Base-by-base conservation (phyloP, 2,797 vertebrate species). In the Hemitrygon akajei region DNA sequence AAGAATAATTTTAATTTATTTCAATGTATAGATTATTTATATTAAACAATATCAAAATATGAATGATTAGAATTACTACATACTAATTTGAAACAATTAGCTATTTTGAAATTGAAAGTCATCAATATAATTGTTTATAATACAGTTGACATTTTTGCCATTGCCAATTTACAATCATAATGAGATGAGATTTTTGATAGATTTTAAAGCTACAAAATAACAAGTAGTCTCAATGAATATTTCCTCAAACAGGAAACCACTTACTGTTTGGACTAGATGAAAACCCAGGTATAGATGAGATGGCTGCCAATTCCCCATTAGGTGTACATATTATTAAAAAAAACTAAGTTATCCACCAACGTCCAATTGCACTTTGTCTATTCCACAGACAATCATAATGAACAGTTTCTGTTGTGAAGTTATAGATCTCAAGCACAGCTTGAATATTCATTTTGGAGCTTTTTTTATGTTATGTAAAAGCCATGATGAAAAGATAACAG, bases 31-130 rank as follows among this genome's bases (percentile, higher is more conserved):
- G 37, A 73, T 73, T 20, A 40, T 27, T 47, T 92, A 20, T 73
- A 92, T 69, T 69, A 91, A 92, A 92, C 63, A 71, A 92, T 73
- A 75, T 76, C 91, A 93, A 75, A 69, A 66, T 14, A 7, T 20
- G 58, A 87, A n/a, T 58, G 47, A 30, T 84, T 30, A 58, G 60
- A 60, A 84, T 27, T 60, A 87, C 81, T 63, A n/a, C 27, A 60
- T n/a, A 40, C 73, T 11, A 71, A 47, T 40, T 27, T 16, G 71
- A 71, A 75, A 75, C 47, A 10, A 75, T 47, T 14, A n/a, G 18
- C 66, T 22, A 20, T 56, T 22, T 63, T 66, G 75, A 0, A 7
- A 86, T 10, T 73, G 34, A 73, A 40, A 47, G 47, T 1, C 47
- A 47, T 47, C 14, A 27, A 11, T n/a, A 92, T 3, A 92, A 71